A percentile compares a stretch with the other conserved stretches of the same genome.
Evolutionary conservation across 2,113 vertebrate genomes (phyloP).

Genomic region (Tragulus kanchil): DNA sequence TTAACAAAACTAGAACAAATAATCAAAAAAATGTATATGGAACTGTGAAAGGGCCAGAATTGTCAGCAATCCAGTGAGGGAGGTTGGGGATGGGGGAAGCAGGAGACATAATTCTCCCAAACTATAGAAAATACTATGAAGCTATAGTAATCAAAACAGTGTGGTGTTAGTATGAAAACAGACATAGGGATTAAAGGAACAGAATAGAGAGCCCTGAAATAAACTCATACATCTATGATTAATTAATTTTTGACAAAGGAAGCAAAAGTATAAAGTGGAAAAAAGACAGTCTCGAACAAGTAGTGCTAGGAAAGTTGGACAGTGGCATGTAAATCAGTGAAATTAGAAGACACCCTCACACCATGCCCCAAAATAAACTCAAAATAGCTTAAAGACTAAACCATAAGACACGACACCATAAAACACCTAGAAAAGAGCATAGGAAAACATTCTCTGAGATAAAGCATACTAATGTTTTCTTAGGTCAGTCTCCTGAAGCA

Average conservation of each 20-base stretch:
- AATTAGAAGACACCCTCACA: background rate
- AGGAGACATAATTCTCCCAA: background rate
- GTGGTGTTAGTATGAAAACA: background rate
- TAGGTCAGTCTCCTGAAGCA: background rate
- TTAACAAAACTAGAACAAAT: background rate
- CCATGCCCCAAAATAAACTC: background rate
- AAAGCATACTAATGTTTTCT: background rate
- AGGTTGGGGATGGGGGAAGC: background rate
- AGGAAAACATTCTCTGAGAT: background rate
- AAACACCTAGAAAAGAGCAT: background rate
- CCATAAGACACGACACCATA: background rate
- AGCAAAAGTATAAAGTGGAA: too few relatives aligned
- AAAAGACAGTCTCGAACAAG: background rate
- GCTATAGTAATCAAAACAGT: background rate
- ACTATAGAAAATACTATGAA: background rate
- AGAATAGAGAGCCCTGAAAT: background rate
- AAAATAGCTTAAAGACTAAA: background rate
- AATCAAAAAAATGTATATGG: background rate
- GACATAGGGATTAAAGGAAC: background rate
- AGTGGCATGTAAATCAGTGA: background rate
- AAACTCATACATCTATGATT: background rate
- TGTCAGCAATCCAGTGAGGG: background rate
- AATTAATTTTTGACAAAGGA: background rate
- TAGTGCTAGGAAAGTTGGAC: background rate
- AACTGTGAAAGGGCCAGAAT: background rate